Conservation (phyloP, 1,140 invertebrate species). For the Lineus longissimus region DNA sequence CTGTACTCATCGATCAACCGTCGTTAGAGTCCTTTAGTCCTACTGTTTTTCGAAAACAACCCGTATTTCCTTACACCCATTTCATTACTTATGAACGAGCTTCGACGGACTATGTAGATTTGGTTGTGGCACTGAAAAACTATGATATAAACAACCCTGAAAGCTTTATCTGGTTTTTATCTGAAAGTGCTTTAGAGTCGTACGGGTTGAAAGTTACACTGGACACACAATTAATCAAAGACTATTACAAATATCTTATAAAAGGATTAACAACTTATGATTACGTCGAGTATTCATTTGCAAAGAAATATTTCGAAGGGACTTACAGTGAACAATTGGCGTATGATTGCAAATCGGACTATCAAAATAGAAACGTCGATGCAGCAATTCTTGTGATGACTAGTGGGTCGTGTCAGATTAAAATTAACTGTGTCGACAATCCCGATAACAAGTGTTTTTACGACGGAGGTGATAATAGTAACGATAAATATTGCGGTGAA, state of each 20-base stretch:
- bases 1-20: constrained; percentile 5
- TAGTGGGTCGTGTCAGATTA: neutral
- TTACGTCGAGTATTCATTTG: constrained; percentile 5
- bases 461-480: neutral
- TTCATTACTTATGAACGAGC: neutral
- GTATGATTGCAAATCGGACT: neutral
- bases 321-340: neutral
- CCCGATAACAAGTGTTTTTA: neutral
- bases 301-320: neutral
- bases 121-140: neutral
- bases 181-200: neutral
- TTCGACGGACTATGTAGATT: neutral
- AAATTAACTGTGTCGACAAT: constrained; percentile 5
- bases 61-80: constrained; percentile 1
- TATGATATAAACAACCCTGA: neutral
- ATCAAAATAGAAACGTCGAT: constrained; percentile 8
- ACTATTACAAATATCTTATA: constrained; percentile 5
- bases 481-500: constrained; percentile 5
- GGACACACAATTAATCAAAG: neutral
- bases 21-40: neutral
- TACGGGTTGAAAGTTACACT: neutral
- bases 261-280: constrained; percentile 1
- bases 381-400: constrained; percentile 5
- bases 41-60: neutral
- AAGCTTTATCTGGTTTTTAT: neutral